Conservation (phyloP, 2,888 invertebrate species). For the Podabrus alpinus region DNA sequence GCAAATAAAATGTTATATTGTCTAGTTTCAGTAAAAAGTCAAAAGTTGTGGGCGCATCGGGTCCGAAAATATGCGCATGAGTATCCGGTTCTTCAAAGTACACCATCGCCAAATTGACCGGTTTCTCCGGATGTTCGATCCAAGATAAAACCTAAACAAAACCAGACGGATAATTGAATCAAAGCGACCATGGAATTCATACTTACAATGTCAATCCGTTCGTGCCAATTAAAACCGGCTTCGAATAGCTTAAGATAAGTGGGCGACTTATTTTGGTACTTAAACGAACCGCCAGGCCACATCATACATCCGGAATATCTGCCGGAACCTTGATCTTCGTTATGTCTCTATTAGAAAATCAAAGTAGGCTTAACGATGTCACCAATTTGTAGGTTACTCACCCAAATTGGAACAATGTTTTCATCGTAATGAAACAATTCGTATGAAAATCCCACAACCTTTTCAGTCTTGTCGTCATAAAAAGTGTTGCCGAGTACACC, state of each 20-base stretch:
- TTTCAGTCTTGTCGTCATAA: constrained; percentile 58
- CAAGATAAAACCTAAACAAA: constrained; percentile 59
- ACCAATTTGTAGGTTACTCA: constrained; percentile 41
- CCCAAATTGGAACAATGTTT: constrained; percentile 64
- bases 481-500: constrained; percentile 69
- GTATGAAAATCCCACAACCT: constrained; percentile 47
- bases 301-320: constrained; percentile 68
- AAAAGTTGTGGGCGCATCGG: constrained; percentile 53
- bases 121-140: constrained; percentile 61
- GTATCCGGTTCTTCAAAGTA: constrained; percentile 75
- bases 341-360: constrained; percentile 56
- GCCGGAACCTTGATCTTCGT: constrained; percentile 58
- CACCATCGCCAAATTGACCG: constrained; percentile 70
- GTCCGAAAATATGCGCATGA: constrained; percentile 65
- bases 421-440: constrained; percentile 63
- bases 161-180: background rate
- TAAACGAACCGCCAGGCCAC: constrained; percentile 69
- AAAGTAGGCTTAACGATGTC: background rate
- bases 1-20: constrained; percentile 62
- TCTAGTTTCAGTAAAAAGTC: constrained; percentile 58
- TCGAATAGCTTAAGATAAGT: constrained; percentile 56
- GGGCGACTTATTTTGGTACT: constrained; percentile 58
- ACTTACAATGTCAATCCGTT: constrained; percentile 60
- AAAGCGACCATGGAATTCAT: background rate
- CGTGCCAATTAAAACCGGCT: constrained; percentile 54